phyloP scores from a whole-genome alignment of 2,888 invertebrate species.

The Dasysyrphus tricinctus region DNA sequence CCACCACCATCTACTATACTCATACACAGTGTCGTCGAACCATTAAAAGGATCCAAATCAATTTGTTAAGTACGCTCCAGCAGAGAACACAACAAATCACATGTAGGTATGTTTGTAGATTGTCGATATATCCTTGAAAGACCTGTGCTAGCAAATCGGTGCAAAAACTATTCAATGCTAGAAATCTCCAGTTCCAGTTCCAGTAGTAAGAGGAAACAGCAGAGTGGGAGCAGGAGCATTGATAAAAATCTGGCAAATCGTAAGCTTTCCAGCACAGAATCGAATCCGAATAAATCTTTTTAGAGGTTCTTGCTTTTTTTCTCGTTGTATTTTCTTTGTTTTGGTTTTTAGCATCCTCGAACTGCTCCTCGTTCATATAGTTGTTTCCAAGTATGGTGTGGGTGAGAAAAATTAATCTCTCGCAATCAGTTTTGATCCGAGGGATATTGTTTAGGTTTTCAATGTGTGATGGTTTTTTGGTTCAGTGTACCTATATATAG shows the following conservation, averaged over 20 bases:
- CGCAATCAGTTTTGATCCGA: slow-evolving; percentile 72
- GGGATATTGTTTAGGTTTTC: slow-evolving; percentile 41
- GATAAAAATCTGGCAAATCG: slow-evolving; percentile 68
- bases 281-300: slow-evolving; percentile 75
- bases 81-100: slow-evolving; percentile 70
- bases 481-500: not conserved
- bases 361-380: slow-evolving; percentile 30
- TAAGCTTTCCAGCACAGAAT: slow-evolving; percentile 75
- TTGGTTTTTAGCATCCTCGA: slow-evolving; percentile 41
- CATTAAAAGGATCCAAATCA: slow-evolving; percentile 73
- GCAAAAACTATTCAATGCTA: slow-evolving; percentile 66
- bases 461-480: not conserved
- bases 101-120: not conserved
- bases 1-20: not conserved
- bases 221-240: not conserved
- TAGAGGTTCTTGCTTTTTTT: slow-evolving; percentile 50
- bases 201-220: not conserved
- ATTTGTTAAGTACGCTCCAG: slow-evolving; percentile 69
- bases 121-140: slow-evolving; percentile 57
- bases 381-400: slow-evolving; percentile 65
- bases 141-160: slow-evolving; percentile 52
- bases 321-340: slow-evolving; percentile 35
- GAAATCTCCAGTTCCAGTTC: slow-evolving; percentile 41
- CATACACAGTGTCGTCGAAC: slow-evolving; percentile 50
- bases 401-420: slow-evolving; percentile 74